Conservation (phyloP, 2,797 vertebrate genomes). For the Oreochromis grahami region DNA sequence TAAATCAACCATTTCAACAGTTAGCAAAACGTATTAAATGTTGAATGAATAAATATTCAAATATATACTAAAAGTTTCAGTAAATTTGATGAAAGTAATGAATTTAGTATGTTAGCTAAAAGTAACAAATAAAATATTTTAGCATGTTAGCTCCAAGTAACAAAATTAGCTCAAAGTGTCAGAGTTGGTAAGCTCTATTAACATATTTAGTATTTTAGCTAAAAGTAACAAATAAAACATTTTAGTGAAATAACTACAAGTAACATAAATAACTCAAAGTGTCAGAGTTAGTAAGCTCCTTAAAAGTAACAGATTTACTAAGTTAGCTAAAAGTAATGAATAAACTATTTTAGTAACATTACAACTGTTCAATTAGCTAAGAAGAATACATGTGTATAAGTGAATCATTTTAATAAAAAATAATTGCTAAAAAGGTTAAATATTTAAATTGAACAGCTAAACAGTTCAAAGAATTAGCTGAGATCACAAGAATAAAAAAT, state of each 20-base stretch:
- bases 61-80: neutral
- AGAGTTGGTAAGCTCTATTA: too few species aligned
- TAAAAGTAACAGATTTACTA: rapidly evolving
- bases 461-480: neutral
- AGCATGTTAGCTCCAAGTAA: neutral
- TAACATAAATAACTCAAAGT: neutral
- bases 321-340: neutral
- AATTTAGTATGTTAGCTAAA: neutral
- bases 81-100: neutral
- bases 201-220: too few species aligned
- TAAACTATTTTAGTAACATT: neutral
- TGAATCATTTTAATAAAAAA: neutral
- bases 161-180: too few species aligned
- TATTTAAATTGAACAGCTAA: neutral
- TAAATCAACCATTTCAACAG: neutral
- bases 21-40: neutral
- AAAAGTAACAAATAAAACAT: neutral
- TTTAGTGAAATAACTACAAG: neutral
- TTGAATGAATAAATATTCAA: neutral
- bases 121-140: neutral
- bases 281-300: neutral
- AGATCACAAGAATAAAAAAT: neutral
- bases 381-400: rapidly evolving
- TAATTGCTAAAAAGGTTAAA: rapidly evolving
- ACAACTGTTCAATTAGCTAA: neutral